These are phyloP conservation scores for Drosophila bifasciata DNA, from an alignment of 1,140 invertebrate species.

Conservation along the genomic window DNA sequence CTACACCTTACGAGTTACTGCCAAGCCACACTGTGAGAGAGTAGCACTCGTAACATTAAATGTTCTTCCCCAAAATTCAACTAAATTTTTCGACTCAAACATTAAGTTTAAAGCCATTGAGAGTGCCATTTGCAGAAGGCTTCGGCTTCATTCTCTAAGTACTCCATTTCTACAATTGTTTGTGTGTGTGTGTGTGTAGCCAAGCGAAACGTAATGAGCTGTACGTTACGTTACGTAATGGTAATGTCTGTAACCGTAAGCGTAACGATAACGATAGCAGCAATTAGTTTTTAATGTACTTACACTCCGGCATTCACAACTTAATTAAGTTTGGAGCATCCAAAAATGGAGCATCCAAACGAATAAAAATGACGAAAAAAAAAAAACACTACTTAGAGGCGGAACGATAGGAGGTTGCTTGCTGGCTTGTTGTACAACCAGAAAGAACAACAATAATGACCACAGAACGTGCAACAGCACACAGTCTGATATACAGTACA, in stretches of 20 bases:
- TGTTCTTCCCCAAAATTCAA: no score
- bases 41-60: no score
- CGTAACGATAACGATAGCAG: slow-evolving; percentile 61
- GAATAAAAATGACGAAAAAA: slow-evolving; percentile 10
- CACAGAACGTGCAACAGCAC: slow-evolving; percentile 41
- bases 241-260: slow-evolving; percentile 34
- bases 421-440: slow-evolving; percentile 55
- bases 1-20: no score
- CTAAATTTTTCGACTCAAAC: background rate
- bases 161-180: no score
- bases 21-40: no score
- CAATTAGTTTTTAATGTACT: slow-evolving; percentile 76
- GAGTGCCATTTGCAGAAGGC: slow-evolving; percentile 23
- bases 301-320: slow-evolving; percentile 69
- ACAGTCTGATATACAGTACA: slow-evolving; percentile 1
- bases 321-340: slow-evolving; percentile 65
- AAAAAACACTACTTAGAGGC: background rate
- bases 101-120: slow-evolving; percentile 12
- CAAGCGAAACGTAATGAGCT: slow-evolving; percentile 60
- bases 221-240: slow-evolving; percentile 55
- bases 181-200: slow-evolving; percentile 32
- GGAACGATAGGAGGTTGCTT: slow-evolving; percentile 6
- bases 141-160: no score
- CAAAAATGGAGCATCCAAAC: slow-evolving; percentile 21
- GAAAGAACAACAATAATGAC: slow-evolving; percentile 47